These are phyloP conservation scores for Osmerus eperlanus DNA, from an alignment of 2,113 vertebrate species.

Conservation along the genomic window DNA sequence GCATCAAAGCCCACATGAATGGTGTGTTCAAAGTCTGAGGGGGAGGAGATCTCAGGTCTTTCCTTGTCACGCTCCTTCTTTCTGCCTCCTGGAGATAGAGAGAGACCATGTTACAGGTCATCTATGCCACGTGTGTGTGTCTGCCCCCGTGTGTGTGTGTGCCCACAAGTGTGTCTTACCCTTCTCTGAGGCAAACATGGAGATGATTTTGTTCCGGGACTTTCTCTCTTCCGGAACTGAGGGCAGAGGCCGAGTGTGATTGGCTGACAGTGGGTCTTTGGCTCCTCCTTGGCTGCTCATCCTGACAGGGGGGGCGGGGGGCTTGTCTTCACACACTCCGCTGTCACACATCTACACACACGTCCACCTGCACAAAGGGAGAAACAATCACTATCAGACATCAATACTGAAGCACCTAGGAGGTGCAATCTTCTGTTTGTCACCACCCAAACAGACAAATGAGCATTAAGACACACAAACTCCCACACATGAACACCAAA, in stretches of 20 bases:
- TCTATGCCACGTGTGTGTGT: background rate
- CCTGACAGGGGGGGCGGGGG: slow-evolving; percentile 95
- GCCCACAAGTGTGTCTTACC: slow-evolving; percentile 62
- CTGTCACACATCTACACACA: slow-evolving; percentile 74
- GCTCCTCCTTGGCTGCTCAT: slow-evolving; percentile 92
- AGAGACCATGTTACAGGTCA: background rate
- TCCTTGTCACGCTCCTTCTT: slow-evolving; percentile 96
- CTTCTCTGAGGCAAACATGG: slow-evolving; percentile 93
- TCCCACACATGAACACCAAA: background rate
- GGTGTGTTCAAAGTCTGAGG: slow-evolving; percentile 96
- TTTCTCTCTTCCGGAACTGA: slow-evolving; percentile 95
- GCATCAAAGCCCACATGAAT: slow-evolving; percentile 98
- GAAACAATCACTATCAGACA: slow-evolving; percentile 12
- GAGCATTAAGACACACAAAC: background rate
- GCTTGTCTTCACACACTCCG: slow-evolving; percentile 83
- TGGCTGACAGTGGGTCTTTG: slow-evolving; percentile 85
- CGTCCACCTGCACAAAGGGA: slow-evolving; percentile 38
- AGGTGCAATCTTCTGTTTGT: background rate
- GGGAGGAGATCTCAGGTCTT: slow-evolving; percentile 93
- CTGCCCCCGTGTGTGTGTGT: background rate
- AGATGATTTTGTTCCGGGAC: slow-evolving; percentile 92
- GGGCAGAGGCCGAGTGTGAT: slow-evolving; percentile 92
- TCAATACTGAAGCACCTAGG: no score
- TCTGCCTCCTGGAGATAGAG: slow-evolving; percentile 74
- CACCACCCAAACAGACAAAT: background rate